Conservation (phyloP, 2,888 invertebrate species). For the Exocentrus adspersus region DNA sequence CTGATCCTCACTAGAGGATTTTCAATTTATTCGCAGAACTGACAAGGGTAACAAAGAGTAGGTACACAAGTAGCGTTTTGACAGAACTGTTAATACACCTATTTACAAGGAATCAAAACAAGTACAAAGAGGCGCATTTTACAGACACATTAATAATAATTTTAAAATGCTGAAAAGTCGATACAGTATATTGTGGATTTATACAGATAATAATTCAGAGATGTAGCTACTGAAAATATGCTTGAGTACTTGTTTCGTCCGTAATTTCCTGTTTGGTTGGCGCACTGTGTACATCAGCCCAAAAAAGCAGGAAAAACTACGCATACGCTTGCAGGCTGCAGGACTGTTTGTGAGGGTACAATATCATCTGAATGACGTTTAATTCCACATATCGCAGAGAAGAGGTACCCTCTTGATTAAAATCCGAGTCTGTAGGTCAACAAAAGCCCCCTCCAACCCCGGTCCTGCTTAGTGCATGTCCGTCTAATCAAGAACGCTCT, state of each 20-base stretch:
- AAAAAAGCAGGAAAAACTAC: conserved; percentile 25
- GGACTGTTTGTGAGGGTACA: conserved; percentile 58
- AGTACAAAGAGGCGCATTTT: conserved; percentile 47
- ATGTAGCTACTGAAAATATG: no score
- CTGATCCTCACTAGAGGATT: conserved; percentile 38
- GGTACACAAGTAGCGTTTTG: conserved; percentile 47
- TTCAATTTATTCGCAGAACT: conserved; percentile 43
- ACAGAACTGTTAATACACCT: conserved; percentile 52
- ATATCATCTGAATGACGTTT: conserved; percentile 60
- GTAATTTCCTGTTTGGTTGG: not conserved
- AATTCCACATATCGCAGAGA: conserved; percentile 60
- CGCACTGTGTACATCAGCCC: not conserved
- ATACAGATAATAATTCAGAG: no score
- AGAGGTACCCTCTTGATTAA: conserved; percentile 61
- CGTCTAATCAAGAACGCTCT: conserved; percentile 61
- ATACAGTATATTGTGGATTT: no score
- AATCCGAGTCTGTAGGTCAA: conserved; percentile 59
- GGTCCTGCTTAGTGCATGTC: conserved; percentile 55
- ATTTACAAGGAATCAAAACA: conserved; percentile 51
- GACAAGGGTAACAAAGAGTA: conserved; percentile 40
- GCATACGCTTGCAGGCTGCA: conserved; percentile 41
- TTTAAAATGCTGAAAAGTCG: conserved; percentile 22
- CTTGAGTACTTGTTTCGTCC: no score
- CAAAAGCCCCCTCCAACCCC: conserved; percentile 56
- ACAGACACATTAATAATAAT: conserved; percentile 43